Evolutionary conservation across 2,113 vertebrate genomes (phyloP).

Genomic region (Mirza zaza): DNA sequence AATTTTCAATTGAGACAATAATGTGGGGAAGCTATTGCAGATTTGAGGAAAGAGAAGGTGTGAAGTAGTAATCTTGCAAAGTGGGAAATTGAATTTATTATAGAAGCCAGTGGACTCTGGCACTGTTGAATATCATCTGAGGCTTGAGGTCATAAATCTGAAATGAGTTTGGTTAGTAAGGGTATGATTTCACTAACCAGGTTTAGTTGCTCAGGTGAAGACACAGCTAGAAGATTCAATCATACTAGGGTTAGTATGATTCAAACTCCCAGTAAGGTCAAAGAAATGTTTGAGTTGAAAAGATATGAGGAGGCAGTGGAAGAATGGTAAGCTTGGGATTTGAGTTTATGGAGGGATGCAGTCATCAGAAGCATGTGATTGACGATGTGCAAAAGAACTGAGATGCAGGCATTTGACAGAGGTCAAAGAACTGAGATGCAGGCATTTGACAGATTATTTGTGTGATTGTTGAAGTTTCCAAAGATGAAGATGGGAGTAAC

Average conservation of each 20-base stretch:
- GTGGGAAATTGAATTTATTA: not conserved
- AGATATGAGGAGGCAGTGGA: not conserved
- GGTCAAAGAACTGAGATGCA: not conserved
- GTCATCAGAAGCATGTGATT: not conserved
- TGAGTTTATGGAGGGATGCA: not conserved
- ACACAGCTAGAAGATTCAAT: not conserved
- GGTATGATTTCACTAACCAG: not conserved
- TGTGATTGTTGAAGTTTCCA: not conserved
- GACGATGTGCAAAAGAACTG: not conserved
- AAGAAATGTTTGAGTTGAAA: not conserved
- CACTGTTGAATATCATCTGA: not conserved
- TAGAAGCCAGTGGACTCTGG: not conserved
- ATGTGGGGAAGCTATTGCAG: not conserved
- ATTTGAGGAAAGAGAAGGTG: not conserved
- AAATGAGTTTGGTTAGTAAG: not conserved
- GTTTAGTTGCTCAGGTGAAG: not conserved
- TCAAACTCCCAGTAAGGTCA: not conserved
- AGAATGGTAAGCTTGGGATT: not conserved
- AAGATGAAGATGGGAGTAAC: not conserved
- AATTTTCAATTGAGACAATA: not conserved
- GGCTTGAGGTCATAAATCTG: not conserved
- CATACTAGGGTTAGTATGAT: not conserved
- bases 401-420: not conserved
- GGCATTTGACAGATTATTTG: not conserved
- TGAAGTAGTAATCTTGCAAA: not conserved